phyloP scores from a whole-genome alignment of 2,113 vertebrate genomes.

The Prinia subflava region DNA sequence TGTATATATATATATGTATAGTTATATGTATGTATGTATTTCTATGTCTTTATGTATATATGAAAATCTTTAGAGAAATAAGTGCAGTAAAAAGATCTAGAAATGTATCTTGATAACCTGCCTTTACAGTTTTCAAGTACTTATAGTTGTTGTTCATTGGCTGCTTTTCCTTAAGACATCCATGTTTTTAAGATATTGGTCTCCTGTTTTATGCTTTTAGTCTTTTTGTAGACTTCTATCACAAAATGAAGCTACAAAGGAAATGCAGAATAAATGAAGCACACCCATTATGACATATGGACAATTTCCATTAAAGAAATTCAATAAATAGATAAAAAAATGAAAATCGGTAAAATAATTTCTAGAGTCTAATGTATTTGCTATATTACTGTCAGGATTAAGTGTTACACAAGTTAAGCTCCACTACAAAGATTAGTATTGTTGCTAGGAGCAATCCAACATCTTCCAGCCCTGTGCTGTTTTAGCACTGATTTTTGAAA shows the following conservation, averaged over 20 bases:
- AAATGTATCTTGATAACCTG: neutral
- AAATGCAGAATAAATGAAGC: conserved; percentile 63
- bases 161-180: conserved; percentile 5
- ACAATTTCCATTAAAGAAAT: conserved; percentile 46
- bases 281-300: neutral
- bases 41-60: neutral
- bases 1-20: too few relatives aligned
- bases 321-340: conserved; percentile 56
- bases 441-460: neutral
- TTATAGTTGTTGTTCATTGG: neutral
- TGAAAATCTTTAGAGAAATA: neutral
- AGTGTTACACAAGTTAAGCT: neutral
- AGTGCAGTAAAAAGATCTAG: neutral
- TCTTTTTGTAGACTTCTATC: neutral
- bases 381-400: neutral
- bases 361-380: neutral
- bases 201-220: conserved; percentile 21
- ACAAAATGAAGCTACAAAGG: conserved; percentile 41
- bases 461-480: neutral
- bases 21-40: neutral
- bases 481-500: neutral
- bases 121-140: conserved; percentile 30
- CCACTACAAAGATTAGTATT: neutral
- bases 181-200: neutral
- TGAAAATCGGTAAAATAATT: conserved; percentile 29